phyloP scores from a whole-genome alignment of 2,888 invertebrate species.

The Melanostoma scalare region DNA sequence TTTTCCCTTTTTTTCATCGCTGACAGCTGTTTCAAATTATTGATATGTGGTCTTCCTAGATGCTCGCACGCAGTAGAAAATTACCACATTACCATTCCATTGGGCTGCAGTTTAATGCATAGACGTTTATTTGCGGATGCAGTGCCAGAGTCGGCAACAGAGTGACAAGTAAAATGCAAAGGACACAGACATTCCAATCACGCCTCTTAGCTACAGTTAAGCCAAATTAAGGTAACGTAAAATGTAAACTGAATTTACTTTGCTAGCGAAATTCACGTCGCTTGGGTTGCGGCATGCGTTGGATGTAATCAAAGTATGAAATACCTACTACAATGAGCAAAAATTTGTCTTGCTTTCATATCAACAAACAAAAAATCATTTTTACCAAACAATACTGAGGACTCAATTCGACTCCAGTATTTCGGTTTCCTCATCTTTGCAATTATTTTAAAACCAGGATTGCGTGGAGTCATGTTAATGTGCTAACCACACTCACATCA shows the following conservation, averaged over 20 bases:
- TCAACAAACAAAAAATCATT: no score
- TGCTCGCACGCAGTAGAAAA: constrained; percentile 62
- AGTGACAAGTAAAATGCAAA: constrained; percentile 16
- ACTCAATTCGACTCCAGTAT: no score
- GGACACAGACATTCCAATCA: constrained; percentile 64
- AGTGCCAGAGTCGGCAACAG: constrained; percentile 26
- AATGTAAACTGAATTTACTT: background rate
- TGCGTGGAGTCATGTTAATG: constrained; percentile 38
- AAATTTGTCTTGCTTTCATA: no score
- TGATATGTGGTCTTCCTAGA: constrained; percentile 63
- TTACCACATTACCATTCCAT: constrained; percentile 61
- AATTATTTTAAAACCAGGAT: no score
- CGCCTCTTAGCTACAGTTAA: constrained; percentile 69
- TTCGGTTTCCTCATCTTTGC: no score
- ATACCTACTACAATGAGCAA: no score
- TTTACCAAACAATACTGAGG: no score
- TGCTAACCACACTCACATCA: constrained; percentile 45
- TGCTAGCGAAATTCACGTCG: background rate
- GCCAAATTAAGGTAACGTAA: constrained; percentile 65
- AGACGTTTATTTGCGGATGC: constrained; percentile 61
- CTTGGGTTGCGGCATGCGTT: background rate
- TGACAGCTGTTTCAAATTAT: constrained; percentile 70
- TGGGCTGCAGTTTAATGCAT: constrained; percentile 46
- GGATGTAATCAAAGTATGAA: no score
- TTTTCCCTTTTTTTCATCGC: constrained; percentile 23